Base-by-base conservation (phyloP, 2,888 invertebrate species). In the Malacosoma neustria region DNA sequence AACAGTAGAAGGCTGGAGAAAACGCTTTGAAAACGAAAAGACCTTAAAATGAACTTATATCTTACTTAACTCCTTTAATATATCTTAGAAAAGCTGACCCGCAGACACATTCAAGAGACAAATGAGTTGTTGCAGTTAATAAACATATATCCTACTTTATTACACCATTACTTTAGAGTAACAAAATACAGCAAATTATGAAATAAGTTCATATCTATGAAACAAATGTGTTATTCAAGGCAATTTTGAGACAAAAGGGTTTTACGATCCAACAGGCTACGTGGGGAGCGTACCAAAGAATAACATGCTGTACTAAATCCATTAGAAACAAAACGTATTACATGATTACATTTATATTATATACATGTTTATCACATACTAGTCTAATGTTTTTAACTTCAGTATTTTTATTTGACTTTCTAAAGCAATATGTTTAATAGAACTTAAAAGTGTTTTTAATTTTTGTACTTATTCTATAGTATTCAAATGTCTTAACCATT, bases 191-290 rank as follows among this genome's bases (percentile, higher is more conserved):
- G 46, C 58, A 49, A 52, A 59, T 61, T 59, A 61, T 54, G 53
- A 58, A 56, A 57, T 58, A 61, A 58, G 53, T 52, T 53, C 51
- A 53, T 64, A 60, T 60, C 59, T 57, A 50, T 61, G 64, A 63
- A 61, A 57, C 61, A 65, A 60, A 63, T 54, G 53, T 58, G 56
- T 54, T 61, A 61, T 53, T 61, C 59, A 61, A 56, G 61, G 64
- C 51, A 51, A 49, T 64, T 59, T 59, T 53, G 55, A 49, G 61
- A 51, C 49, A 56, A 61, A 63, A 57, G 57, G 61, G 61, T 65
- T 65, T 64, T 63, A 65, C 62, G 66, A 65, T 54, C 57, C 55
- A 48, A 46, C 51, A 38, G 46, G 43, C 50, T 57, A 64, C 64
- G 66, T 63, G 64, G 56, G 56, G 40, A 34, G 64, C 56, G 49